Conservation (phyloP, 1,140 invertebrate genomes). For the Tetranychus cinnabarinus region DNA sequence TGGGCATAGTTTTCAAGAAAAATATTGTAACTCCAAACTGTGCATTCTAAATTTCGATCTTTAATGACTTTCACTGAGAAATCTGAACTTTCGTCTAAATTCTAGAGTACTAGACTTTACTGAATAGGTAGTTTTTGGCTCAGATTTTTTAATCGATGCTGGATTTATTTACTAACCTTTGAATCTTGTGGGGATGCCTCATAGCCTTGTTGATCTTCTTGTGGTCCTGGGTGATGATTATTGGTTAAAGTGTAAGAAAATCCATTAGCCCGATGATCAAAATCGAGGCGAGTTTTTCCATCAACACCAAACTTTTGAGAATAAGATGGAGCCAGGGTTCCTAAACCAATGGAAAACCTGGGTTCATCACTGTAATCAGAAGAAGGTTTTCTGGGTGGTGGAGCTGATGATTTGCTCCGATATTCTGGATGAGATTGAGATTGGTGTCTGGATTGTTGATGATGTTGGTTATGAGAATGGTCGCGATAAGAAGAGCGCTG, state of each 20-base stretch:
- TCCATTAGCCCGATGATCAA: constrained; percentile 6
- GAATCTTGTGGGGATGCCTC: neutral
- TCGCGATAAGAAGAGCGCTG: neutral
- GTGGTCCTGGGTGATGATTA: neutral
- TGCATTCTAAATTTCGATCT: no score
- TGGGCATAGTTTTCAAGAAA: no score
- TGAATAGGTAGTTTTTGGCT: no score
- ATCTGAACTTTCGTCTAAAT: no score
- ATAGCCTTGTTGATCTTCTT: neutral
- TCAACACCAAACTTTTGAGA: constrained; percentile 11
- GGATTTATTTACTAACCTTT: neutral
- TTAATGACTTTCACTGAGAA: no score
- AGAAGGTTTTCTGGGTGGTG: neutral
- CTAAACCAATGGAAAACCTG: constrained; percentile 12
- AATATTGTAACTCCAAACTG: no score
- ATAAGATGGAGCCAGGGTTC: constrained; percentile 10
- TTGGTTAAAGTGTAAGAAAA: constrained; percentile 12
- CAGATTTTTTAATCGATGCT: no score
- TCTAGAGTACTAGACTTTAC: no score
- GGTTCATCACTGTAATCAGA: neutral
- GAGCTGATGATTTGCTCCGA: neutral
- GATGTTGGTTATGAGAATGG: no score
- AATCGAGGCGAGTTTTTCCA: constrained; percentile 7
- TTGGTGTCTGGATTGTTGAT: neutral
- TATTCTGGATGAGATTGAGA: neutral